Evolutionary conservation across 1,140 invertebrate genomes (phyloP), one percentile per base, ranked within the genome.

Genomic region (Homalodisca vitripennis): DNA sequence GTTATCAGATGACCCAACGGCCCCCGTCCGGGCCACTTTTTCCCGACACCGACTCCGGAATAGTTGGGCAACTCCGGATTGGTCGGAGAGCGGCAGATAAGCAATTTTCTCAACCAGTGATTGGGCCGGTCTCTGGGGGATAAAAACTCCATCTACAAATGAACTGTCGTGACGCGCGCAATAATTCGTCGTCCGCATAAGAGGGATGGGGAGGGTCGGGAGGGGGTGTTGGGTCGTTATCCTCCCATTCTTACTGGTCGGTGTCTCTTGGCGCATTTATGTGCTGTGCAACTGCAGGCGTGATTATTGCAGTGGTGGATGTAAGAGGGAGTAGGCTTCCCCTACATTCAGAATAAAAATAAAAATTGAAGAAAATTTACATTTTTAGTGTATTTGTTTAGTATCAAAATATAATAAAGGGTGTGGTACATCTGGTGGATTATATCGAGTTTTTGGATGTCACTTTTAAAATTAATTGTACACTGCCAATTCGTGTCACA

Each of bases 71-170:
- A 29, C 31, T 66, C 31, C 27, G 26, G 26, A 67, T 67, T 67
- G 66, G 66, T 51, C 55, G 30, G 41, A 41, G 20, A n/a, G 29
- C n/a, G 41, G 41, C 13, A 62, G 67, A 72, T 72, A 72, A 72
- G 85, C 85, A 87, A 87, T 87, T 87, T 86, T 86, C 85, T 85
- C 83, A 84, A 82, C 83, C 86, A 84, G 84, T 87, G 85, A 87
- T 87, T 87, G 85, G 85, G 84, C 84, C 82, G 83, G 82, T 82
- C 85, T 82, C 85, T 76, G 75, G 85, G 85, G 85, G 82, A 83
- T 83, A 84, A 85, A 85, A 87, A 86, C 85, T 86, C 85, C 85
- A 87, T 86, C 85, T 86, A 87, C 85, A 87, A 86, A 87, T 87
- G 85, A 87, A 87, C 85, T 85, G 82, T 83, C 85, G 85, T 87